Evolutionary conservation across 64 coral and sea anemone genomes (phyloP).

Genomic region (Actinia tenebrosa): DNA sequence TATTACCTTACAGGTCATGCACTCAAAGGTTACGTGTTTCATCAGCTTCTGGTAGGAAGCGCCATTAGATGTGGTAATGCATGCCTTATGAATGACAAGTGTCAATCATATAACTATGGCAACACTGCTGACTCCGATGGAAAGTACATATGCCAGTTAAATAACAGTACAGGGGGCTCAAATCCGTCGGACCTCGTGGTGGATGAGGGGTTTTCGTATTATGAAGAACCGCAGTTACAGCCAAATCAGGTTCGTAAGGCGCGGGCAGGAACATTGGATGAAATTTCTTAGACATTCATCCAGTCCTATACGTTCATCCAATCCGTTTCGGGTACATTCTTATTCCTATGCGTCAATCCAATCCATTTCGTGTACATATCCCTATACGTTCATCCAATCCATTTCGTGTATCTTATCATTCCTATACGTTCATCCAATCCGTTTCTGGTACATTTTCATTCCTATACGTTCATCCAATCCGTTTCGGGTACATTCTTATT

Average conservation of each 20-base stretch:
- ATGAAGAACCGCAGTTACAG: conserved; percentile 10
- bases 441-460: too few relatives aligned
- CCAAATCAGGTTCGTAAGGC: background rate
- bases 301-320: too few relatives aligned
- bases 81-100: background rate
- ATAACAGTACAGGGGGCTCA: background rate
- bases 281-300: background rate
- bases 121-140: conserved; percentile 15
- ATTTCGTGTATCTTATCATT: too few relatives aligned
- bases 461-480: too few relatives aligned
- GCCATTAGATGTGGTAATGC: background rate
- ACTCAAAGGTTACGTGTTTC: background rate
- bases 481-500: too few relatives aligned
- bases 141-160: conserved; percentile 3
- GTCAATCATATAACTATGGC: conserved; percentile 32
- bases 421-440: too few relatives aligned
- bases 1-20: background rate
- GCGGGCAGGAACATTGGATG: background rate
- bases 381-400: too few relatives aligned
- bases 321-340: too few relatives aligned
- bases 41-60: background rate
- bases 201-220: background rate
- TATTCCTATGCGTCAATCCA: too few relatives aligned
- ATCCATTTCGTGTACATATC: too few relatives aligned
- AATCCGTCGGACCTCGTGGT: background rate